Base-by-base conservation (phyloP, 92 coral and sea anemone species). In the Porites evermanni region DNA sequence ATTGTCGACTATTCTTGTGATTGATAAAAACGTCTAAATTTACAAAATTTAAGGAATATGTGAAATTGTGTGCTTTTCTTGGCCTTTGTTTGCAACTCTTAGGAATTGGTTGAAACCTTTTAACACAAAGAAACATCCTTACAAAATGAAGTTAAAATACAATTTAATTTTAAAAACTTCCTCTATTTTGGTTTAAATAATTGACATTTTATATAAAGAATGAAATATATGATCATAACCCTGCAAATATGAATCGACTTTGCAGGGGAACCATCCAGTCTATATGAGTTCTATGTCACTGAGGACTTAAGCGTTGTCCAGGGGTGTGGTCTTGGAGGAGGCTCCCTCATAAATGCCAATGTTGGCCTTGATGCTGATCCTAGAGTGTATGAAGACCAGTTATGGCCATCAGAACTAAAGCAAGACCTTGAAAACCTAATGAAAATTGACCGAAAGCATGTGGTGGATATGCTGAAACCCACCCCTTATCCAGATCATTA, bases 271-370 rank as follows among this genome's bases (percentile, higher is more conserved):
- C 77, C 87, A 1, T 79, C 86, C 59, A 77, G 64, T 67, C 53
- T 91, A 44, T 88, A 88, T 70, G 94, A 91, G 80, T 85, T 91
- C 23, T 84, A 84, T 69, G 82, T 88, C 20, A 88, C 87, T 8
- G 80, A 85, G 12, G 92, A 88, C 71, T 80, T 91, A 29, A 88
- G 90, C 67, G 94, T 91, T 64, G 80, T 86, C 21, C 92, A 91
- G 71, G 94, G 94, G 47, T 91, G 94, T 72, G 92, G 94, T 16
- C 92, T 91, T 47, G 94, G 94, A 3, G 94, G 94, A 18, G 89
- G 90, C 23, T 91, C 92, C 16, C 92, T 91, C 38, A 89, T 91
- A 65, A 91, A 91, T 70, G 94, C 94, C 2, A 91, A 84, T 69
- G 94, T 91, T 64, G 94, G 70, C 50, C 87, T 91, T 29, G 92